Evolutionary conservation across 2,888 invertebrate genomes (phyloP).

Genomic region (Sminthurides aquaticus): DNA sequence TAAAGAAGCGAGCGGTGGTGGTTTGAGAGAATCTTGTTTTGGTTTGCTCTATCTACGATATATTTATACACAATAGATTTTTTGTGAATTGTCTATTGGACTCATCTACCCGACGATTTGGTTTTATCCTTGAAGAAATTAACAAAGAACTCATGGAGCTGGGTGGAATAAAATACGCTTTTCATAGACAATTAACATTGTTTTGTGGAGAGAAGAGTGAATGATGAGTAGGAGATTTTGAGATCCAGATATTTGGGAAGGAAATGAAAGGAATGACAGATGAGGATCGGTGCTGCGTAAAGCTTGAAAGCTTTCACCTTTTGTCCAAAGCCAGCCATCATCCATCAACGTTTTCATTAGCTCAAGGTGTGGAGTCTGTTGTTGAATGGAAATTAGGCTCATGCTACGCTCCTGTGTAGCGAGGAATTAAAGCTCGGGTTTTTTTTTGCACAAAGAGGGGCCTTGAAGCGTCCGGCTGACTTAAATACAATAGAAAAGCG

Average conservation of each 20-base stretch:
- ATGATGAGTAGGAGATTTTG: background rate
- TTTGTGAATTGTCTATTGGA: no score
- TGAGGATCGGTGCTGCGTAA: background rate
- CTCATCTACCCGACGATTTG: background rate
- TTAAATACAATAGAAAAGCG: no score
- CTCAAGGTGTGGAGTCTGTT: background rate
- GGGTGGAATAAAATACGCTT: background rate
- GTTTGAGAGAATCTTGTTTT: no score
- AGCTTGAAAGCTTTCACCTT: background rate
- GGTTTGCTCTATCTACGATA: no score
- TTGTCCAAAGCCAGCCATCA: background rate
- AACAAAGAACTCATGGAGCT: background rate
- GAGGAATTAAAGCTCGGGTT: no score
- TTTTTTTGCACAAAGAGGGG: no score
- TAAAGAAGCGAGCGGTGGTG: no score
- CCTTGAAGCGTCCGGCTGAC: no score
- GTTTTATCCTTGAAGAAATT: background rate
- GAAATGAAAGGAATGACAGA: background rate
- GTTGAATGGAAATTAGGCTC: no score
- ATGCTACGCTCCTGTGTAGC: no score
- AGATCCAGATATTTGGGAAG: background rate
- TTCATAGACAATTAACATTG: background rate
- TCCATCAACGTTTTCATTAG: background rate
- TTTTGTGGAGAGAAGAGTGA: background rate
- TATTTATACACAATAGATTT: no score